Conservation (phyloP, 2,113 vertebrate species). For the Morphnarchus princeps region DNA sequence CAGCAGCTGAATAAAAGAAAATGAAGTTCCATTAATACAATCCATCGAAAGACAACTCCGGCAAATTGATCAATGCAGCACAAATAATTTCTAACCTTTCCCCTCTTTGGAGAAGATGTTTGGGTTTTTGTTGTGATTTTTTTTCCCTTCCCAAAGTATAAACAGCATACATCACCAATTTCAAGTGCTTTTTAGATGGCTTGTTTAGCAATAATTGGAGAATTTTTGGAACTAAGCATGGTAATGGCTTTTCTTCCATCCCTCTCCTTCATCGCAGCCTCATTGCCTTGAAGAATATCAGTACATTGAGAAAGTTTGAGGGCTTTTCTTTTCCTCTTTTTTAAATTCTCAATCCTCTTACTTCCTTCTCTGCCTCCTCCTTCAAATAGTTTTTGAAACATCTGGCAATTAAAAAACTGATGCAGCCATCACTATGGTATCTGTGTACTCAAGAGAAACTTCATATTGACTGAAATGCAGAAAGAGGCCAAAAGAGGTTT, state of each 20-base stretch:
- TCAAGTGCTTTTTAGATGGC: constrained; percentile 68
- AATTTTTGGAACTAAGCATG: constrained; percentile 67
- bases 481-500: neutral
- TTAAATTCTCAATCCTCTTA: neutral
- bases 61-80: constrained; percentile 80
- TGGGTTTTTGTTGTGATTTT: constrained; percentile 21
- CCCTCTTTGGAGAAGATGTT: constrained; percentile 68
- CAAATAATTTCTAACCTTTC: constrained; percentile 81
- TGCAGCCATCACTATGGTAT: neutral
- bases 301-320: constrained; percentile 24
- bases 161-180: constrained; percentile 72
- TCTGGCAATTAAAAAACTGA: neutral
- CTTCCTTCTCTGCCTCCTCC: neutral
- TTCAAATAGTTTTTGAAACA: neutral
- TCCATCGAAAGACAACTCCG: constrained; percentile 77
- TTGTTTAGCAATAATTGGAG: constrained; percentile 67
- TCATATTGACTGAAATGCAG: neutral
- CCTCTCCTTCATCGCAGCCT: neutral
- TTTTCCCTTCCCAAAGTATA: constrained; percentile 10
- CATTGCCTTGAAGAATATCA: constrained; percentile 25
- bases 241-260: constrained; percentile 22
- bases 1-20: constrained; percentile 78
- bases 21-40: constrained; percentile 82
- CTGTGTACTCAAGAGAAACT: neutral
- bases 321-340: neutral